Conservation (phyloP, 2,888 invertebrate species). For the Aporophyla lueneburgensis region DNA sequence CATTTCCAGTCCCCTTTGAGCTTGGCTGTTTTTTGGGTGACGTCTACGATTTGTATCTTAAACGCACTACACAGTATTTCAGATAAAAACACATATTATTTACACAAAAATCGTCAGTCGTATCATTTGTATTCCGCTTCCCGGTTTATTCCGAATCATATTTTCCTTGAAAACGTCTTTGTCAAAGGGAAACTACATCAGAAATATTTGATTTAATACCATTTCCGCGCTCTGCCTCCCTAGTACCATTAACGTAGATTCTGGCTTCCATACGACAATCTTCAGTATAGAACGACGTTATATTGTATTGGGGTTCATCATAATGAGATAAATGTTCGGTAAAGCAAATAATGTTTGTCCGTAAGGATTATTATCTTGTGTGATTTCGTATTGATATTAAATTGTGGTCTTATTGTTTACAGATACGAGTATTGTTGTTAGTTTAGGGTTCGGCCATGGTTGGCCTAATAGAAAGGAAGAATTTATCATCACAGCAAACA, state of each 20-base stretch:
- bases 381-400: slow-evolving; percentile 38
- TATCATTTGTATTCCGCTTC: slow-evolving; percentile 26
- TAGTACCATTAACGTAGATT: slow-evolving; percentile 51
- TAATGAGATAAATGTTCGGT: slow-evolving; percentile 54
- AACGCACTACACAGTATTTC: neutral
- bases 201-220: slow-evolving; percentile 54
- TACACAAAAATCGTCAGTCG: neutral
- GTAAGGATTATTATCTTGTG: slow-evolving; percentile 38
- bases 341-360: slow-evolving; percentile 54
- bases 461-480: neutral
- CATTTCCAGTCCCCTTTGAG: too few species aligned
- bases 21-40: too few species aligned
- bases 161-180: slow-evolving; percentile 34
- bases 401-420: slow-evolving; percentile 29
- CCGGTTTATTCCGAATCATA: slow-evolving; percentile 36
- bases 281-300: slow-evolving; percentile 22
- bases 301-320: slow-evolving; percentile 41
- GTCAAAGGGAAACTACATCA: slow-evolving; percentile 38
- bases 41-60: too few species aligned
- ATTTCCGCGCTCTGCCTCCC: slow-evolving; percentile 46
- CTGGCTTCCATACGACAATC: slow-evolving; percentile 52
- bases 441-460: neutral
- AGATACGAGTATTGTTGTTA: slow-evolving; percentile 29
- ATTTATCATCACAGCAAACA: too few species aligned
- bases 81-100: neutral